phyloP scores from a whole-genome alignment of 2,113 vertebrate species.

The Bothrops jararaca region DNA sequence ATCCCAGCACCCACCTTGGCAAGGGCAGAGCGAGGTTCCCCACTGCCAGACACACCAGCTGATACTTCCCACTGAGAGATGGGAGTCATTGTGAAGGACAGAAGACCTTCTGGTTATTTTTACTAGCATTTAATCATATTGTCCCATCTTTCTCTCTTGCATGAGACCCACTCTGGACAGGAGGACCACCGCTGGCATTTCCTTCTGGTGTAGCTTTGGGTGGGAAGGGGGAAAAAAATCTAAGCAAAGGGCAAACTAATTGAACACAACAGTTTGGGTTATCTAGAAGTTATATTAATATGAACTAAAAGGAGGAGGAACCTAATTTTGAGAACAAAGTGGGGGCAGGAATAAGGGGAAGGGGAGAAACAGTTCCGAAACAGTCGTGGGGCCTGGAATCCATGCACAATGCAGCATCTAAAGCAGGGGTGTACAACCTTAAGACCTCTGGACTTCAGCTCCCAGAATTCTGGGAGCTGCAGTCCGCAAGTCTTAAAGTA shows the following conservation, averaged over 20 bases:
- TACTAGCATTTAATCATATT: background rate
- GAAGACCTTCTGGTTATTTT: background rate
- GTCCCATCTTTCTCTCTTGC: background rate
- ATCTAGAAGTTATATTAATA: slow-evolving; percentile 62
- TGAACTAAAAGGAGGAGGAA: slow-evolving; percentile 48
- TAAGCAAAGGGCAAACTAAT: slow-evolving; percentile 59
- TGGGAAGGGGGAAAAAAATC: slow-evolving; percentile 42
- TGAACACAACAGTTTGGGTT: slow-evolving; percentile 62
- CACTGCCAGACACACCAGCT: background rate
- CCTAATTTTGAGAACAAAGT: slow-evolving; percentile 31
- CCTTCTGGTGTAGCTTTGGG: slow-evolving; percentile 50
- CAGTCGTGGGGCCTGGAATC: slow-evolving; percentile 63
- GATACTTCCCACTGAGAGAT: background rate
- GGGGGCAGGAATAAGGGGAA: slow-evolving; percentile 49
- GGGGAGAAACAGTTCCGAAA: slow-evolving; percentile 57
- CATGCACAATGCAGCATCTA: slow-evolving; percentile 42
- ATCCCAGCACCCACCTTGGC: background rate
- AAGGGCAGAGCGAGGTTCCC: background rate
- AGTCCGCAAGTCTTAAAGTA: background rate
- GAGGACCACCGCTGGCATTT: background rate
- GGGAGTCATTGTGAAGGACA: background rate
- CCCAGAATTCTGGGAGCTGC: background rate
- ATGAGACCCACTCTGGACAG: background rate
- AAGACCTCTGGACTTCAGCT: background rate
- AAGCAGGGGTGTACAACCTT: background rate